These are phyloP conservation scores for Sarcophaga peregrina DNA, from an alignment of 1,140 invertebrate species.

Conservation along the genomic window DNA sequence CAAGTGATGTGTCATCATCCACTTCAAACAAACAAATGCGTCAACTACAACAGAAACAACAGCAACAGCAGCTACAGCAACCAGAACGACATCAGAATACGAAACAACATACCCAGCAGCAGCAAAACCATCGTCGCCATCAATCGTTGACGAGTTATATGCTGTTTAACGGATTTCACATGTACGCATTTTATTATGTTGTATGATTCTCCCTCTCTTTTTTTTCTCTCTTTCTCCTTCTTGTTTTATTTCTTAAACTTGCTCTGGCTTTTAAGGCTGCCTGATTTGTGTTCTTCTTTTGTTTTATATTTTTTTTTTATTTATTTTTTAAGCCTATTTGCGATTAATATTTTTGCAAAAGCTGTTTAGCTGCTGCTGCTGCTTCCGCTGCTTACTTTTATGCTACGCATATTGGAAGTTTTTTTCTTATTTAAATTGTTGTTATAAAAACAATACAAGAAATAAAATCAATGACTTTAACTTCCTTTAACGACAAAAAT, in stretches of 20 bases:
- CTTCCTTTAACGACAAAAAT: too few relatives aligned
- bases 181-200: background rate
- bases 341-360: too few relatives aligned
- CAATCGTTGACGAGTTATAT: slow-evolving; percentile 14
- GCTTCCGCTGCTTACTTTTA: too few relatives aligned
- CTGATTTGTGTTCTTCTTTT: background rate
- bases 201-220: background rate
- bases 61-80: background rate
- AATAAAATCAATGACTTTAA: too few relatives aligned
- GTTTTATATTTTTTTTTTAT: background rate
- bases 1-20: slow-evolving; percentile 10
- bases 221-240: background rate
- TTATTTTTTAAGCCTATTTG: background rate
- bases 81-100: background rate
- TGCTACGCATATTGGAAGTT: too few relatives aligned
- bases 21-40: background rate
- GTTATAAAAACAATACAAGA: too few relatives aligned
- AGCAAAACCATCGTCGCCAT: background rate
- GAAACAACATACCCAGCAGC: background rate
- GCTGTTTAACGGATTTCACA: slow-evolving; percentile 26
- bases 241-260: background rate
- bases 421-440: too few relatives aligned
- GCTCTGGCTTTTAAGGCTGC: background rate
- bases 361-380: too few relatives aligned
- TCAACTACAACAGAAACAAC: background rate